Conservation (phyloP, 2,113 vertebrate genomes). For the Jaculus jaculus region DNA sequence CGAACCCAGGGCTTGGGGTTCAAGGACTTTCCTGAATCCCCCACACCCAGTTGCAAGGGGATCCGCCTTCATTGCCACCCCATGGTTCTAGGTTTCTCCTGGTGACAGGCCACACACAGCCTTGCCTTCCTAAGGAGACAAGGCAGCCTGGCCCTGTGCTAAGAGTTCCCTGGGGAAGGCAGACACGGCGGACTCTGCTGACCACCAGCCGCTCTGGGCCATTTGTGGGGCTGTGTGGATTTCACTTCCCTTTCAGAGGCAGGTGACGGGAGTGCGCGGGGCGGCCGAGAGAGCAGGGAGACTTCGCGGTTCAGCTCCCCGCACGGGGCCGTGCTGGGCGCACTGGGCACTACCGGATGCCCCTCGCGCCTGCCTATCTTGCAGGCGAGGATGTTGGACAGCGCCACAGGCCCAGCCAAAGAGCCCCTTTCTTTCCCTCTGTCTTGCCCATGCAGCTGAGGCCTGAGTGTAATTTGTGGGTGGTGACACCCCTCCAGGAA, state of each 20-base stretch:
- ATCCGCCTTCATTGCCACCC: too few species aligned
- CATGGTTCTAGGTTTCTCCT: neutral
- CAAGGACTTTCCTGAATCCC: too few species aligned
- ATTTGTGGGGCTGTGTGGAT: neutral
- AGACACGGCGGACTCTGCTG: too few species aligned
- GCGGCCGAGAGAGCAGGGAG: neutral
- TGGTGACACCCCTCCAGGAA: rapidly evolving
- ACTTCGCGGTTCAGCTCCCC: too few species aligned
- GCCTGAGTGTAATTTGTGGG: rapidly evolving
- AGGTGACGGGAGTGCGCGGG: neutral
- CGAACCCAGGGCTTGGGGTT: neutral
- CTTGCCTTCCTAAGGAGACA: neutral
- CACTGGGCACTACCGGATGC: rapidly evolving
- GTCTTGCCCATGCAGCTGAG: neutral
- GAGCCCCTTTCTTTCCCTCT: neutral
- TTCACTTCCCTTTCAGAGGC: neutral
- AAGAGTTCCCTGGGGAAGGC: neutral
- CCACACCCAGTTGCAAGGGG: too few species aligned
- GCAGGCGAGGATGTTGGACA: neutral
- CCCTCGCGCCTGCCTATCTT: neutral
- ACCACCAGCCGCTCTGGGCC: too few species aligned
- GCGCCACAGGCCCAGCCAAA: neutral
- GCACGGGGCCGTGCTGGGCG: too few species aligned
- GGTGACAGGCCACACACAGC: neutral
- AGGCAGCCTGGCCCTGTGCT: neutral